Evolutionary conservation across 2,888 invertebrate species (phyloP).

Genomic region (Schizotus pectinicornis): DNA sequence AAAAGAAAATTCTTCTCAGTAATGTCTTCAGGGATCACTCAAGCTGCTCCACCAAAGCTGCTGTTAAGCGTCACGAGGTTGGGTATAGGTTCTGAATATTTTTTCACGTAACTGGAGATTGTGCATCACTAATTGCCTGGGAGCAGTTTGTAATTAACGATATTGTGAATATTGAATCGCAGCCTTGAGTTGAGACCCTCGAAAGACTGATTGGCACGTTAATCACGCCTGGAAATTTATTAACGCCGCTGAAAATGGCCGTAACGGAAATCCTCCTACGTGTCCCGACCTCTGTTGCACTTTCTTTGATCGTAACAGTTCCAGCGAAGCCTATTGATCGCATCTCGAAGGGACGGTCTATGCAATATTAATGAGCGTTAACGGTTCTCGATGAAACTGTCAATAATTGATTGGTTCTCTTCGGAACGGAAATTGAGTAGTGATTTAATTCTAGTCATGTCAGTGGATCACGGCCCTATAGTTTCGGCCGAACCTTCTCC

Average conservation of each 20-base stretch:
- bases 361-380: slow-evolving; percentile 10
- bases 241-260: slow-evolving; percentile 14
- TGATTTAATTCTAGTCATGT: slow-evolving; percentile 23
- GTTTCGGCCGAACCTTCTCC: slow-evolving; percentile 32
- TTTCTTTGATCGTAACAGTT: slow-evolving; percentile 3
- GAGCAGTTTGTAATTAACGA: neutral
- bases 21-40: no score
- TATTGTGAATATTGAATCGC: neutral
- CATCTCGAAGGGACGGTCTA: neutral
- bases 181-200: neutral
- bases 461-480: slow-evolving; percentile 33
- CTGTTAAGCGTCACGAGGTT: no score
- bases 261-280: slow-evolving; percentile 21
- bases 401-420: slow-evolving; percentile 3
- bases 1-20: no score
- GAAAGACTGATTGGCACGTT: slow-evolving; percentile 4
- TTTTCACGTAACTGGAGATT: neutral
- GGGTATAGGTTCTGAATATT: neutral
- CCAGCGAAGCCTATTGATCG: slow-evolving; percentile 4
- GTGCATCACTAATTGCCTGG: neutral
- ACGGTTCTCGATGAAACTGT: neutral
- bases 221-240: slow-evolving; percentile 7
- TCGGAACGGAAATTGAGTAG: neutral
- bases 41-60: no score
- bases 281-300: slow-evolving; percentile 2